Conservation (phyloP, 2,113 vertebrate genomes). For the Anarhynchus alexandrinus region DNA sequence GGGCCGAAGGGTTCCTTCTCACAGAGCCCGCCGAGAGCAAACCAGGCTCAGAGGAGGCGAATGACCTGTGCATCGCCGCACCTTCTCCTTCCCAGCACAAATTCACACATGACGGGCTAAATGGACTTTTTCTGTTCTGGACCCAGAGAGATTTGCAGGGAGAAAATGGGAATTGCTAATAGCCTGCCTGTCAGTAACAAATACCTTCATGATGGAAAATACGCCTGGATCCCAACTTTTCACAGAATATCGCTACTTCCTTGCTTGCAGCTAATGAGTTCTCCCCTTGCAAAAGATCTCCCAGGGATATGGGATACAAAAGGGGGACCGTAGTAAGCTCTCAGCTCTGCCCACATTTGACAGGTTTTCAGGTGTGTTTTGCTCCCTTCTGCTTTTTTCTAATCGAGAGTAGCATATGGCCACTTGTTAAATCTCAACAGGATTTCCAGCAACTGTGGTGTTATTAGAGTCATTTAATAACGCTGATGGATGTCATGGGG, state of each 20-base stretch:
- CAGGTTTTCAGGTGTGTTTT: neutral
- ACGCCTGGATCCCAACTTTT: neutral
- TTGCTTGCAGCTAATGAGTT: neutral
- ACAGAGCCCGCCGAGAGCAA: neutral
- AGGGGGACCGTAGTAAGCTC: neutral
- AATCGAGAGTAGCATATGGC: neutral
- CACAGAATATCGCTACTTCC: neutral
- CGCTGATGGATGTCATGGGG: neutral
- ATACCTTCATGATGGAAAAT: neutral
- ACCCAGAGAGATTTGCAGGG: neutral
- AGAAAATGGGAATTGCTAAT: neutral
- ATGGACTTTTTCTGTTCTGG: neutral
- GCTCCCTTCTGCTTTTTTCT: neutral
- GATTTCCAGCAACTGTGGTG: neutral
- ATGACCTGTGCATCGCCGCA: fast-evolving
- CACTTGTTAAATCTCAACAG: neutral
- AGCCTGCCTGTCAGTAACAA: neutral
- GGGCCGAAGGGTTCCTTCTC: neutral
- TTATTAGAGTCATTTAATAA: neutral
- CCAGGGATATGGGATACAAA: neutral
- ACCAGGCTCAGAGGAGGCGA: too few relatives aligned
- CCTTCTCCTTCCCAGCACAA: neutral
- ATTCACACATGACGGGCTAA: neutral
- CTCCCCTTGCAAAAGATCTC: neutral
- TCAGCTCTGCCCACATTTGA: neutral